Evolutionary conservation across 2,797 vertebrate genomes (phyloP), one percentile per base, ranked within the genome.

Genomic region (Hephaestus fuliginosus): DNA sequence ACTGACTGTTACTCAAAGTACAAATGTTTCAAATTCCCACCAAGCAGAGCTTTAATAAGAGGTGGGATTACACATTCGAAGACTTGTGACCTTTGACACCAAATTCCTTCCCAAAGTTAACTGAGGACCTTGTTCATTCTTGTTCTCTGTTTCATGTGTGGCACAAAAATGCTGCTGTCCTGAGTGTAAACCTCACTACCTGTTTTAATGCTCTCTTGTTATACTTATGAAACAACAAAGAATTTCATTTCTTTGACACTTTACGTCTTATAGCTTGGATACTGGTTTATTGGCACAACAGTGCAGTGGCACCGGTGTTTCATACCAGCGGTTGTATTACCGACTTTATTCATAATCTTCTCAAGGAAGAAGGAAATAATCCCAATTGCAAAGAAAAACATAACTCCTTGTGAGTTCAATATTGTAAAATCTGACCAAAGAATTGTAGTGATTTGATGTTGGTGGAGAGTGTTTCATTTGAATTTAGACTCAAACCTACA

Each of bases 291-390:
- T 33, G 11, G 6, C 7, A 56, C 17, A 57, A n/a, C 25, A n/a
- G 18, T 48, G 8, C 11, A 30, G 25, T 13, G 15, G 14, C 49
- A 39, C 6, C 64, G 10, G 36, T 43, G 51, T 15, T 22, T 48
- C 36, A 9, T 43, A 48, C 43, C 41, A 30, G 13, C 18, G 28
- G 52, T 14, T 49, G 53, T 14, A 51, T 28, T 52, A 39, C 7
- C 48, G 41, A 56, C 41, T 60, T 33, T 20, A 60, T 60, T 53
- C 2, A 61, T 61, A 57, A 65, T 56, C 53, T 46, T 12, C 25
- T 74, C 56, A 30, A 60, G 7, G n/a, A 69, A 52, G 7, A 2
- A 33, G 33, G 7, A 48, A 56, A 61, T 53, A 69, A 69, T 62
- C 46, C 18, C 20, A 3, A 1, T 46, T n/a, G 28, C 1, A 5